Conservation (phyloP, 2,113 vertebrate genomes). For the Oceanites oceanicus region DNA sequence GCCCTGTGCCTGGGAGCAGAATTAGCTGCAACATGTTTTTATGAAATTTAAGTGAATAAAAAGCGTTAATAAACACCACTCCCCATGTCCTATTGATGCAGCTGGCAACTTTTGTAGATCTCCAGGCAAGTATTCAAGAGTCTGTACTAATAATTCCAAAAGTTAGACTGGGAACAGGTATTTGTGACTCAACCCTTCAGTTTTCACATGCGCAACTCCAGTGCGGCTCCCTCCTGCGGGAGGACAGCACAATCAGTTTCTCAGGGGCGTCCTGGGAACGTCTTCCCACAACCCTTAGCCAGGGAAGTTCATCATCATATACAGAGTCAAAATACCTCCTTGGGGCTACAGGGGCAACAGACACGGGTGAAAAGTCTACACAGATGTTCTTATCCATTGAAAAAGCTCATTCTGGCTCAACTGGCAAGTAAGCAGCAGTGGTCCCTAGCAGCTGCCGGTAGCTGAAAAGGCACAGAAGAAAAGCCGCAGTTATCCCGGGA, state of each 20-base stretch:
- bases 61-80: background rate
- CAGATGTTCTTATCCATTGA: constrained; percentile 54
- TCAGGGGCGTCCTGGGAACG: background rate
- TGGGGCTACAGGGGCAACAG: constrained; percentile 12
- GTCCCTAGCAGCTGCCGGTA: constrained; percentile 59
- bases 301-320: background rate
- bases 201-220: background rate
- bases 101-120: background rate
- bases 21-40: background rate
- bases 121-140: background rate
- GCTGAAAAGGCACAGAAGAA: constrained; percentile 73
- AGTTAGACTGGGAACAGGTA: background rate
- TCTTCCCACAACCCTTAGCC: background rate
- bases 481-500: constrained; percentile 76
- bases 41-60: background rate
- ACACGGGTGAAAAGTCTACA: constrained; percentile 31
- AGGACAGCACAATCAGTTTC: background rate
- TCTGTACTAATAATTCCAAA: background rate
- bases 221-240: background rate
- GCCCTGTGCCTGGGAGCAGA: background rate
- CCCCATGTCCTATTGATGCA: background rate
- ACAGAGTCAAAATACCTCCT: background rate
- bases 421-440: constrained; percentile 2
- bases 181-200: background rate
- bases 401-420: constrained; percentile 61